Evolutionary conservation across 1,140 invertebrate genomes (phyloP).

Genomic region (Drosophila sproati): DNA sequence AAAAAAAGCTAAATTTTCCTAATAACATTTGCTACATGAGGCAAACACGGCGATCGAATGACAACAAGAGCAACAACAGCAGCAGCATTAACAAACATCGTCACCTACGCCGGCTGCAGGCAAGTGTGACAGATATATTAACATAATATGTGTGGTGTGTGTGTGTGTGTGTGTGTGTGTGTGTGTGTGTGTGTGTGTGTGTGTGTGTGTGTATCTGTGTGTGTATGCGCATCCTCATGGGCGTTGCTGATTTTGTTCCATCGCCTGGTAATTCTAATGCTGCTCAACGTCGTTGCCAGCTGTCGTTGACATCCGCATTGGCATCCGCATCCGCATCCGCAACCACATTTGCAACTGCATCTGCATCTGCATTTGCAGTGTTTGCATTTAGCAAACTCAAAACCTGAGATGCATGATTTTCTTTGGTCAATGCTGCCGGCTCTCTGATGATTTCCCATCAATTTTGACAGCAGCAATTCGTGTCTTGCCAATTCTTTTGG

Average conservation of each 20-base stretch:
- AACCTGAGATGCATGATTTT: background rate
- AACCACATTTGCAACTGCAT: background rate
- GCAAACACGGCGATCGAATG: constrained; percentile 21
- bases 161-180: constrained; percentile 8
- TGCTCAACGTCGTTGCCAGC: constrained; percentile 38
- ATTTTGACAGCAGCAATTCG: constrained; percentile 2
- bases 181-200: constrained; percentile 25
- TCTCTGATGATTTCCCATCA: constrained; percentile 4
- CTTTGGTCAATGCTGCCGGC: constrained; percentile 8
- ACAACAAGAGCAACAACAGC: background rate
- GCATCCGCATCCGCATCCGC: constrained; percentile 1
- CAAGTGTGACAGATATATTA: constrained; percentile 60
- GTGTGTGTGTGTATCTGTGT: background rate
- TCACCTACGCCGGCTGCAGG: constrained; percentile 47
- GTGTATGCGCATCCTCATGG: constrained; percentile 27
- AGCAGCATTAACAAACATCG: background rate
- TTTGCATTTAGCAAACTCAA: constrained; percentile 25
- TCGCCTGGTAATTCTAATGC: constrained; percentile 29
- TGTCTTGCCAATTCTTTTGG: no score
- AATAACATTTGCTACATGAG: constrained; percentile 62
- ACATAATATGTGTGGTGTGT: constrained; percentile 36
- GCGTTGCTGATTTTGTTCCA: constrained; percentile 64
- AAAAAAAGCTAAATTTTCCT: constrained; percentile 59
- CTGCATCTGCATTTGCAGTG: constrained; percentile 7
- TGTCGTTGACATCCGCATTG: constrained; percentile 42